Base-by-base conservation (phyloP, 2,888 invertebrate species). In the Phorcus lineatus region DNA sequence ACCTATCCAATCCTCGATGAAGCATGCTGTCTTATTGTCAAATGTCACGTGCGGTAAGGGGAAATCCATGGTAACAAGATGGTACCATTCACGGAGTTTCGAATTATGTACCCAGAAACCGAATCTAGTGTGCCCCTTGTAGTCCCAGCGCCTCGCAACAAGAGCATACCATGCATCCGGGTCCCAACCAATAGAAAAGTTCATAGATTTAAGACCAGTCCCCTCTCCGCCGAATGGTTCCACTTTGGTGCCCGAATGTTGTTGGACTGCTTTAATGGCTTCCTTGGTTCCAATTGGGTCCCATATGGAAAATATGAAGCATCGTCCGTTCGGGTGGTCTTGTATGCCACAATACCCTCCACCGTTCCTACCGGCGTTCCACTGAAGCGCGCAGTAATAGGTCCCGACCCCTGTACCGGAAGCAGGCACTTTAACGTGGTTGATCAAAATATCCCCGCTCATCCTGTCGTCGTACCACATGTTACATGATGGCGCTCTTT, bases 291-390 rank as follows among this genome's bases (percentile, higher is more conserved):
- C 88, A 86, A 88, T 11, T 0, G 88, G 86, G 74, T 88, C 86
- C 88, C 88, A 88, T 11, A 88, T 52, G 0, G 88, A 87, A 80
- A 86, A 88, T 36, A 88, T 87, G 79, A 85, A 88, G 40, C 84
- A 85, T 7, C 84, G 81, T 0, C 87, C 88, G 17, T 84, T 74
- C 0, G 84, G 84, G 74, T 87, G 88, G 54, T 87, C 87, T 54
- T 88, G 88, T 76, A 88, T 85, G 9, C 88, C 88, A 74, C 88
- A 88, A 79, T 88, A 88, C 2, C 88, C 88, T 16, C 88, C 88
- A 0, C 88, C 88, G 74, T 86, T 81, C 57, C 74, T 81, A 0
- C 86, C 86, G 47, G 79, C 81, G 74, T 88, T 88, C 88, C 88
- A 88, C 66, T 85, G 83, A 36, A 87, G 70, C 74, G 86, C 86